phyloP scores from a whole-genome alignment of 2,888 invertebrate species.

The Lochmaea crataegi region DNA sequence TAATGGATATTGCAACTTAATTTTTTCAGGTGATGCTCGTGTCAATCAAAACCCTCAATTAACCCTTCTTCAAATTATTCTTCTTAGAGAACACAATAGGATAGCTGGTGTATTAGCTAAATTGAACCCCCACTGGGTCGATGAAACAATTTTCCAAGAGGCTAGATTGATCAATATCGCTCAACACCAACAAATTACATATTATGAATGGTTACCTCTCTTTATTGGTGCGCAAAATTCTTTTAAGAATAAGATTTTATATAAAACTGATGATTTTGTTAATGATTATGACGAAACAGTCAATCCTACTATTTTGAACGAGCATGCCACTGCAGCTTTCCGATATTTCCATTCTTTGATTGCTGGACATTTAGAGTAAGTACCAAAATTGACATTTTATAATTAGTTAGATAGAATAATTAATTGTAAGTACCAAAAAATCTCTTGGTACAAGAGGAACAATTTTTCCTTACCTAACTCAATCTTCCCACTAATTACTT shows the following conservation, averaged over 20 bases:
- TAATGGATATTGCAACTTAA: neutral
- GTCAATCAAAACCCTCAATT: constrained; percentile 80
- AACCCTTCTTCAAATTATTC: constrained; percentile 74
- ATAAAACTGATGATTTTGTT: constrained; percentile 71
- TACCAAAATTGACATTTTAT: constrained; percentile 41
- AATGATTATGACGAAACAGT: constrained; percentile 76
- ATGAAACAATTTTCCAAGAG: constrained; percentile 80
- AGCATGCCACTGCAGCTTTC: constrained; percentile 79
- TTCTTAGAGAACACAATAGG: constrained; percentile 81
- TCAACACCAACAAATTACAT: constrained; percentile 78
- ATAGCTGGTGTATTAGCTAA: constrained; percentile 71
- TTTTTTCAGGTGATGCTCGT: constrained; percentile 72
- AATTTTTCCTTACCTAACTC: neutral
- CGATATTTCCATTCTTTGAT: constrained; percentile 80
- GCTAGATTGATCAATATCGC: constrained; percentile 77
- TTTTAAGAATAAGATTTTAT: constrained; percentile 72
- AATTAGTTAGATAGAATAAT: too few relatives aligned
- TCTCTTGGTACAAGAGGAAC: neutral
- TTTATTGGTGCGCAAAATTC: constrained; percentile 76
- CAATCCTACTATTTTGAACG: constrained; percentile 75
- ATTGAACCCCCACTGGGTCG: constrained; percentile 81
- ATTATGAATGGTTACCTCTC: constrained; percentile 82
- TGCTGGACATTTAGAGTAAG: constrained; percentile 77
- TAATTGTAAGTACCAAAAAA: neutral
- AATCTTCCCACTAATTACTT: neutral